Base-by-base conservation (phyloP, 2,113 vertebrate species). In the Percina caprodes region DNA sequence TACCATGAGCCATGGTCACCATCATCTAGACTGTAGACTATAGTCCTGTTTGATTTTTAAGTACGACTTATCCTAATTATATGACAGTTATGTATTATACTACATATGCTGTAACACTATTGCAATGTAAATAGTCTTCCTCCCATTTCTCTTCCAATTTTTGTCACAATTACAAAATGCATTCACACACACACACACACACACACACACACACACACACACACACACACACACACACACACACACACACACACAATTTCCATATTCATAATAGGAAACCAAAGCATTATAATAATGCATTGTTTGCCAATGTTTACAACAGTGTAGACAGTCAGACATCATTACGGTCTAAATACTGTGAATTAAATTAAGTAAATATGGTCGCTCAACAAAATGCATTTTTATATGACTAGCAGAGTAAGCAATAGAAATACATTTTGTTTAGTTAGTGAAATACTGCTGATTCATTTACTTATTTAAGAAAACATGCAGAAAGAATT, bases 321-420 rank as follows among this genome's bases (percentile, higher is more conserved):
- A 56, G 54, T 62, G 67, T 73, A 80, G 81, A 77, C 84, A 86
- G 83, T 87, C 82, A 86, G 86, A 88, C 83, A 77, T 88, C 85
- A 88, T 93, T 90, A 86, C 77, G 9, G 79, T 83, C 76, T 86
- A 90, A 92, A 90, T 80, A 74, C 82, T 74, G 73, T n/a, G 69
- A 86, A 91, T 86, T 86, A 74, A 89, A 92, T 92, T 87, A 89
- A 82, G 79, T 74, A 74, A 90, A 92, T 84, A 76, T 62, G 52
- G 56, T 54, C 24, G 73, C 60, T 35, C 66, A 26, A 52, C 83
- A 48, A 84, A 88, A 92, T 77, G 51, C 68, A 78, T 90, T 90
- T 86, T 76, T 39, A 83, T 89, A 88, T 77, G 61, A 77, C 70
- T 49, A 51, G 51, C 59, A 54, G 33, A 62, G 76, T 26, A 14